Evolutionary conservation across 2,797 vertebrate genomes (phyloP), one percentile per base, ranked within the genome.

Genomic region (Megalops cyprinoides): DNA sequence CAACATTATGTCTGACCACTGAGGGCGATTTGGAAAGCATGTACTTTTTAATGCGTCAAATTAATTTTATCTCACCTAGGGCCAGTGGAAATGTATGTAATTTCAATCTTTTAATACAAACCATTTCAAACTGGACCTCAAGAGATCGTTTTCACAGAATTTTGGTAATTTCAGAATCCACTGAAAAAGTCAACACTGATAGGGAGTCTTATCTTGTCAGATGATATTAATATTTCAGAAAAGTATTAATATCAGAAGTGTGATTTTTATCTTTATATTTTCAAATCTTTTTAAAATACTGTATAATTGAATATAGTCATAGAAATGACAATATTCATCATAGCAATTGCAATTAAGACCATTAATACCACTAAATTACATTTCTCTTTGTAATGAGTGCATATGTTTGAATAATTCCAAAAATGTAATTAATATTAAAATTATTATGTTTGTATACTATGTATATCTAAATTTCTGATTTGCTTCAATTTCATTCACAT

Each of bases 381-480:
- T 37, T 71, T 71, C 71, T 6, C 20, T 44, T 71, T 71, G 37
- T 71, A 42, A 71, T 44, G 39, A 71, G 37, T 42, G 44, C 67
- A 71, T 71, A 71, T 71, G 44, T 12, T 71, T 71, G 18, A 23
- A 71, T 23, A 44, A 71, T 44, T 71, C 20, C 39, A 71, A 71
- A 39, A 71, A 71, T 2, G 23, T 37, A 42, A 71, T 71, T 18
- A 20, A 37, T 71, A 44, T 7, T 7, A 15, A 67, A 67, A 67
- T 37, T 4, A 37, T 34, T 67, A 39, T 8, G 10, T 65, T 39
- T 23, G 39, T 71, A 42, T 39, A 14, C 39, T 23, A 65, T n/a
- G n/a, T n/a, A n/a, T n/a, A n/a, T n/a, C n/a, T n/a, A n/a, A n/a
- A 25, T 65, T 31, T 58, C 58, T 37, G 34, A 37, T 14, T 12